These are phyloP conservation scores for Cerastis rubricosa DNA, from an alignment of 2,888 invertebrate species.

Conservation along the genomic window DNA sequence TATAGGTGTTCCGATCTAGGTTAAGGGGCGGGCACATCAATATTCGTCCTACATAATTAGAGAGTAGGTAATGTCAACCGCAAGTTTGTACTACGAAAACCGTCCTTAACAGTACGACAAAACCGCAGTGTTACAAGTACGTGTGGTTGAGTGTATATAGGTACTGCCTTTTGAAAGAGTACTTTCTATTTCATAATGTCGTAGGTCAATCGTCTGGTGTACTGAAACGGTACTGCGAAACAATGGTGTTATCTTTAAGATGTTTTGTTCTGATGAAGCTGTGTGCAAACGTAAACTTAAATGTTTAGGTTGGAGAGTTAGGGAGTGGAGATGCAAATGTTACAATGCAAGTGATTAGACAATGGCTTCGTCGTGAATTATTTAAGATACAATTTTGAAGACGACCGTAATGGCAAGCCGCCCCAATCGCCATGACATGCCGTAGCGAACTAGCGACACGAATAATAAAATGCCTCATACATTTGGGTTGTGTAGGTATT, in stretches of 20 bases:
- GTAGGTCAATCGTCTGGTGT: slow-evolving; percentile 46
- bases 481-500: no score
- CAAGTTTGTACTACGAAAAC: neutral
- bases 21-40: slow-evolving; percentile 59
- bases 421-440: neutral
- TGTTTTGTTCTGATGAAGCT: slow-evolving; percentile 27
- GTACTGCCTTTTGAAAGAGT: slow-evolving; percentile 39
- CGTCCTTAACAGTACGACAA: neutral
- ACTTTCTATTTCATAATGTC: slow-evolving; percentile 64
- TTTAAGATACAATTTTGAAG: neutral
- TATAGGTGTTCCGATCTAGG: slow-evolving; percentile 38
- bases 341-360: neutral
- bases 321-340: neutral
- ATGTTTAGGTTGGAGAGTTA: slow-evolving; percentile 1
- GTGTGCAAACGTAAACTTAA: slow-evolving; percentile 3
- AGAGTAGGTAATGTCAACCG: slow-evolving; percentile 44
- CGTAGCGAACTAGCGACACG: no score
- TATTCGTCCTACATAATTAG: slow-evolving; percentile 65
- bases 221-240: slow-evolving; percentile 36
- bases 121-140: neutral
- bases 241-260: slow-evolving; percentile 48
- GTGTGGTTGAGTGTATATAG: slow-evolving; percentile 1
- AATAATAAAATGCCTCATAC: neutral
- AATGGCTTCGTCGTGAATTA: neutral
- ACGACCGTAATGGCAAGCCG: neutral